Conservation (phyloP, 2,113 vertebrate species). For the Aegotheles bennettii region DNA sequence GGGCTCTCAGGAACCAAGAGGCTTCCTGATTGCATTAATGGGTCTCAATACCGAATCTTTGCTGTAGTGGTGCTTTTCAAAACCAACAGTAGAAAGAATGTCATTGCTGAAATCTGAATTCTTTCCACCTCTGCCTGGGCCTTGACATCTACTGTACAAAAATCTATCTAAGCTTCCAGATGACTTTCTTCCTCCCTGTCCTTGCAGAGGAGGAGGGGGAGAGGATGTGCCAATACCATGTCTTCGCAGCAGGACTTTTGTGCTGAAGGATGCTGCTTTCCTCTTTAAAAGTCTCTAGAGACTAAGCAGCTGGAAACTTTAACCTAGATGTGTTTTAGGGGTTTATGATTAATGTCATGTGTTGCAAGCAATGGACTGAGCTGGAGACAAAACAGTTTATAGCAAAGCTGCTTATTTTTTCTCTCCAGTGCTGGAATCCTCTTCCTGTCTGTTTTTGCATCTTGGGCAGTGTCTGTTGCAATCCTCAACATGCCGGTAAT, state of each 20-base stretch:
- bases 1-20: background rate
- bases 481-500: background rate
- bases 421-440: background rate
- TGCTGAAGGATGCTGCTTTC: background rate
- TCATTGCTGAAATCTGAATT: background rate
- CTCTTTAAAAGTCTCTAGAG: background rate
- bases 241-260: background rate
- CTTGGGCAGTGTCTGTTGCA: background rate
- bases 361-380: background rate
- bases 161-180: background rate
- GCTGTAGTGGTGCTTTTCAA: background rate
- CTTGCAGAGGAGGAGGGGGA: background rate
- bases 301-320: constrained; percentile 21
- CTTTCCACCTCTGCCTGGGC: background rate
- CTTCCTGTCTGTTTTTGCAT: background rate
- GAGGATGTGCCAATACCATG: background rate
- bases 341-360: constrained; percentile 1
- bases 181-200: background rate
- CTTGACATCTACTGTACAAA: background rate
- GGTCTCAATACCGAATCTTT: background rate
- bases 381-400: background rate
- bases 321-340: background rate
- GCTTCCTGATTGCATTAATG: background rate
- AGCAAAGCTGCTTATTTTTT: constrained; percentile 51
- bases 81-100: background rate